A percentile compares a stretch with the other conserved stretches of the same genome.
phyloP scores from a whole-genome alignment of 2,888 invertebrate species.

The Macrosiphum euphorbiae region DNA sequence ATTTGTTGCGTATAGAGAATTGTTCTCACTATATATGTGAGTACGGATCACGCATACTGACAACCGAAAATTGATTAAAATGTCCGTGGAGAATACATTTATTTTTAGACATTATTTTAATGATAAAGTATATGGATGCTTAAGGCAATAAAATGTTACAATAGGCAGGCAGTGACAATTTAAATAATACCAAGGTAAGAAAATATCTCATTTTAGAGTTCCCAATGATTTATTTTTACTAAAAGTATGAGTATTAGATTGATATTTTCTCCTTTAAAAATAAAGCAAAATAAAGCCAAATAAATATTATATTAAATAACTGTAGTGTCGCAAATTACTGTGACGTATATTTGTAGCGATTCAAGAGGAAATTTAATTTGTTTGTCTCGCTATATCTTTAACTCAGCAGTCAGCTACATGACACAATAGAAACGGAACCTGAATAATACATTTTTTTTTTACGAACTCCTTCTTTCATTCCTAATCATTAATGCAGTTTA shows the following conservation, averaged over 20 bases:
- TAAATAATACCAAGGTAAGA: no score
- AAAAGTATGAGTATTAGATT: not conserved
- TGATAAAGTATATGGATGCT: no score
- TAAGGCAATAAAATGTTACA: no score
- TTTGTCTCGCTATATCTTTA: not conserved
- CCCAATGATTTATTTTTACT: not conserved
- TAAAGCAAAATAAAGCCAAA: no score
- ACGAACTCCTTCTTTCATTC: not conserved
- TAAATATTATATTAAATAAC: not conserved
- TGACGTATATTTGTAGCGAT: not conserved
- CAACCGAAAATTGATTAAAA: no score
- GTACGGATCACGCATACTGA: no score
- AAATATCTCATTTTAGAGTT: no score
- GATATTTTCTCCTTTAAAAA: not conserved
- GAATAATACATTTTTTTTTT: not conserved
- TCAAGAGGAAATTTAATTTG: not conserved
- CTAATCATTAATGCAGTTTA: not conserved
- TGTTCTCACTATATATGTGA: no score
- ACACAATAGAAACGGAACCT: not conserved
- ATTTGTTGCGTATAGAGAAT: no score
- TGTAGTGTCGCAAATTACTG: not conserved
- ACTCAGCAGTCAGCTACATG: not conserved
- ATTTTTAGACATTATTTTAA: no score
- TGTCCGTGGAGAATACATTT: no score
- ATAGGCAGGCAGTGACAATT: no score